Conservation (phyloP, 2,797 vertebrate species). For the Etheostoma nigrum region DNA sequence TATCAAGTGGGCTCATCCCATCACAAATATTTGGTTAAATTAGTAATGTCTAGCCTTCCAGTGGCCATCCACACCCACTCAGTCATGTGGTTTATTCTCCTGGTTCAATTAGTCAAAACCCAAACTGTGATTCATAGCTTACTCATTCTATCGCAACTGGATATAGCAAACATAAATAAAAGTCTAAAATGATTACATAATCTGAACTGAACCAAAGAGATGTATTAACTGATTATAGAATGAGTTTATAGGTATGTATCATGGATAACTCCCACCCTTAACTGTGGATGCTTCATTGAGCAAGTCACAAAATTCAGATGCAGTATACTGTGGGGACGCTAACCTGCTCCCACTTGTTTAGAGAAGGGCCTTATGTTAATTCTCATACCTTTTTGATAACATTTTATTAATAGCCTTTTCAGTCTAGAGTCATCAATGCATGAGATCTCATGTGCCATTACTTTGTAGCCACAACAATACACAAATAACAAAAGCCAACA, state of each 20-base stretch:
- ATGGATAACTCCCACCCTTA: neutral
- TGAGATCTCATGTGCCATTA: neutral
- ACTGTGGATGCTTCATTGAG: neutral
- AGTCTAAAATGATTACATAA: no score
- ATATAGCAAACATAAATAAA: slow-evolving; percentile 9
- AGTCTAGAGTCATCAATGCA: neutral
- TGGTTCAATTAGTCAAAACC: slow-evolving; percentile 56
- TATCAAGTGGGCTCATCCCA: neutral
- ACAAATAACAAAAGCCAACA: neutral
- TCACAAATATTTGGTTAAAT: slow-evolving; percentile 10
- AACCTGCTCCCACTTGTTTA: neutral
- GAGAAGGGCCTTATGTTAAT: neutral
- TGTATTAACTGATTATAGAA: neutral
- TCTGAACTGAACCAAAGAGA: neutral
- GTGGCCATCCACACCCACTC: slow-evolving; percentile 9
- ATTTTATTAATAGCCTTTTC: neutral
- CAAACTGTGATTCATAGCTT: slow-evolving; percentile 37
- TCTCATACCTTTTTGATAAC: neutral
- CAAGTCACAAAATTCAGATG: neutral
- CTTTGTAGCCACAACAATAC: neutral
- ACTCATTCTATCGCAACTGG: slow-evolving; percentile 19
- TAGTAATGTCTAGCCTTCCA: neutral
- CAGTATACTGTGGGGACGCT: neutral
- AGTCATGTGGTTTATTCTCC: slow-evolving; percentile 1
- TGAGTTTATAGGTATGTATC: neutral